Conservation (phyloP, 2,888 invertebrate genomes). For the Caenorhabditis sulstoni region DNA sequence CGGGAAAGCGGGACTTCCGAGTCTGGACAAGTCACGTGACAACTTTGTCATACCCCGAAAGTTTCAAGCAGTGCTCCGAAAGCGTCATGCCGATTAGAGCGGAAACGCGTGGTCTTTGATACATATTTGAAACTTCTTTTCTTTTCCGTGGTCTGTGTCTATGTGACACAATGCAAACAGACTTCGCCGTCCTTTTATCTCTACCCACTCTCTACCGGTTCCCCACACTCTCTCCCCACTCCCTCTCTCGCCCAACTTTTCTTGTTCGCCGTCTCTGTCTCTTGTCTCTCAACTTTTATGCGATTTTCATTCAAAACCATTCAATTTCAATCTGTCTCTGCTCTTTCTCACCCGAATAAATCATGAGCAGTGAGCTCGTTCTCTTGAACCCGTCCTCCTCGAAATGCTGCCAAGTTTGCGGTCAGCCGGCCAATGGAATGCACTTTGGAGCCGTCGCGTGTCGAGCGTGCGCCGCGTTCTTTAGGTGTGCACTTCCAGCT, state of each 20-base stretch:
- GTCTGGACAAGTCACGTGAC: constrained; percentile 25
- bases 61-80: constrained; percentile 12
- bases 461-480: constrained; percentile 43
- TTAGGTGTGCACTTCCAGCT: constrained; percentile 9
- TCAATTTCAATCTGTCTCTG: too few species aligned
- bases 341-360: too few species aligned
- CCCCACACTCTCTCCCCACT: background rate
- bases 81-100: too few species aligned
- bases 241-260: background rate
- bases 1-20: constrained; percentile 5
- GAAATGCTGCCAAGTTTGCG: constrained; percentile 14
- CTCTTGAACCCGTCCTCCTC: too few species aligned
- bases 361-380: too few species aligned
- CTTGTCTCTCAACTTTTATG: background rate
- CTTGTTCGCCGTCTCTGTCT: background rate
- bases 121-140: background rate
- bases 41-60: constrained; percentile 32
- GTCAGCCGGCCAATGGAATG: constrained; percentile 19
- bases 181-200: too few species aligned
- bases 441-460: constrained; percentile 41
- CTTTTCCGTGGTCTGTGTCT: background rate
- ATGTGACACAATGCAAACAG: too few species aligned
- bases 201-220: background rate
- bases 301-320: too few species aligned
- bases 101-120: background rate